Evolutionary conservation across 2,888 invertebrate genomes (phyloP), one percentile per base, ranked within the genome.

Genomic region (Cryptocephalus primarius): DNA sequence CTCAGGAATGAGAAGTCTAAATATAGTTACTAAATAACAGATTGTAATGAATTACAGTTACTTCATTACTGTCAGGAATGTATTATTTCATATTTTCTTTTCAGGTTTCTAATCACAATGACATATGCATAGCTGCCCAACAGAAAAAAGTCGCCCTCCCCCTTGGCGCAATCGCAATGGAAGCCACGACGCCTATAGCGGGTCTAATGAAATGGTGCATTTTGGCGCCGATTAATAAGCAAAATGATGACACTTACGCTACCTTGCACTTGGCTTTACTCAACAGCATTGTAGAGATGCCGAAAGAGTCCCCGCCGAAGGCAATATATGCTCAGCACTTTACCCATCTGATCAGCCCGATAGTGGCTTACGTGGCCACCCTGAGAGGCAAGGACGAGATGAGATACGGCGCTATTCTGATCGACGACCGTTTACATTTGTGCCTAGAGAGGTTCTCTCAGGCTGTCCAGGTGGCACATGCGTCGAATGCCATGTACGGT

Each of bases 131-230:
- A 64, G 80, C 84, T 1, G 83, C 85, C 0, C 75, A 78, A 64
- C 70, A 80, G 60, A 77, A 76, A 62, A 76, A 80, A 34, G 72
- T 83, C 1, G 77, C 82, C 0, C 64, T 89, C 43, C 88, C 88
- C 0, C 78, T 75, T 32, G 89, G 88, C 4, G 84, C 85, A 1
- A 88, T 89, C 53, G 84, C 87, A 0, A 88, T 88, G 87, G 84
- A 87, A 4, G 84, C 85, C 0, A 82, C 85, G 6, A 85, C 88
- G 1, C 88, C 89, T 0, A 75, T 88, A 33, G 83, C 85, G 0
- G 89, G 89, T 0, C 75, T 90, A n/a, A 76, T 89, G 47, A 78
- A 79, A 51, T 87, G 86, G 86, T 82, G 82, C 59, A 76, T 84
- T 4, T 67, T 86, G 9, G 81, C 85, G 1, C 83, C 86, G 0